Evolutionary conservation across 2,888 invertebrate genomes (phyloP).

Genomic region (Heliconius hortense): DNA sequence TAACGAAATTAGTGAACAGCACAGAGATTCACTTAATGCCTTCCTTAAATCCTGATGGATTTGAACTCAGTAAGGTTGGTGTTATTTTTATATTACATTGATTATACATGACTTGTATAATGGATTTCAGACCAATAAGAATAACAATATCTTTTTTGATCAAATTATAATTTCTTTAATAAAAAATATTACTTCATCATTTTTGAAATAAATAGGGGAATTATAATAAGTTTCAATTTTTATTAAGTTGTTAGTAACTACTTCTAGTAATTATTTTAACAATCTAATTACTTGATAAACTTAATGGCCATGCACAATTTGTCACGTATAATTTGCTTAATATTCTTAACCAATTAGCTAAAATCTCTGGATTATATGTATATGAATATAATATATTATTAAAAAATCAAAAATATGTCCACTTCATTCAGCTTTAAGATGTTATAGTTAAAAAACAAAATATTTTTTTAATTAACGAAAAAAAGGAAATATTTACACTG

Average conservation of each 20-base stretch:
- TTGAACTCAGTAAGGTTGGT: conserved; percentile 86
- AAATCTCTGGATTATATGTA: background rate
- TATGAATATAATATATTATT: too few relatives aligned
- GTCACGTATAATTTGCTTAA: background rate
- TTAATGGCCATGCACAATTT: background rate
- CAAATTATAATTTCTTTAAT: too few relatives aligned
- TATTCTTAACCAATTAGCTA: background rate
- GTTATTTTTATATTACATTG: background rate
- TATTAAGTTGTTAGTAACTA: background rate
- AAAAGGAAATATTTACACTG: too few relatives aligned
- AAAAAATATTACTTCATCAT: background rate
- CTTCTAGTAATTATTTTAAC: background rate
- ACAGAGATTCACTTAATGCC: conserved; percentile 98
- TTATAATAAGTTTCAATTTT: background rate
- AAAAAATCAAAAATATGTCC: too few relatives aligned
- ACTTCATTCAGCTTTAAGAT: too few relatives aligned
- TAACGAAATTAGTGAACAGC: conserved; percentile 89
- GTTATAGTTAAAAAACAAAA: too few relatives aligned
- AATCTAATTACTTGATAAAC: background rate
- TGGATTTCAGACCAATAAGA: too few relatives aligned
- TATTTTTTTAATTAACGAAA: too few relatives aligned
- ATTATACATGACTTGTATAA: background rate
- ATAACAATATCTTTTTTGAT: too few relatives aligned
- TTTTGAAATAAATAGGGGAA: background rate
- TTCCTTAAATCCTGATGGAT: conserved; percentile 98